Evolutionary conservation across 2,888 invertebrate species (phyloP).

Genomic region (Eilema griseolum): DNA sequence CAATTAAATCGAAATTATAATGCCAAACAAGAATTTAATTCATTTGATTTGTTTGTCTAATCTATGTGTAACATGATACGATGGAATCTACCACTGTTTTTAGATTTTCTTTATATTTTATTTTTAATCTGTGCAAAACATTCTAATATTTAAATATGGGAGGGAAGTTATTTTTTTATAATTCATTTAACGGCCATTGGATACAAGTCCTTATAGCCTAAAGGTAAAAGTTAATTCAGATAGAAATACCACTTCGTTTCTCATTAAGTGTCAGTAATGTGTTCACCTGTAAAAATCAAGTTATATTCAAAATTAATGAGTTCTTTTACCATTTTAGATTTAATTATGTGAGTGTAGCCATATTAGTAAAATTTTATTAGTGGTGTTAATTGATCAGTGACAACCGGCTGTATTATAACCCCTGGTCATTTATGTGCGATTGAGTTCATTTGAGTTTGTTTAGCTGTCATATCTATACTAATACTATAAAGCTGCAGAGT

Average conservation of each 20-base stretch:
- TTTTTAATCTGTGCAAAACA: not conserved
- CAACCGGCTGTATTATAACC: too few relatives aligned
- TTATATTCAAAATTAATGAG: not conserved
- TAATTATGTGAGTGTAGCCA: not conserved
- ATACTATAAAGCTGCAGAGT: too few relatives aligned
- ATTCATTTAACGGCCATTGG: too few relatives aligned
- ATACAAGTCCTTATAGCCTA: too few relatives aligned
- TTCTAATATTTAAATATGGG: not conserved
- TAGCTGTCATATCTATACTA: not conserved
- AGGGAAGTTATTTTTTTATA: too few relatives aligned
- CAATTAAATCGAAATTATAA: not conserved
- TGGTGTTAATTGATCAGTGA: too few relatives aligned
- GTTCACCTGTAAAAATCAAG: not conserved
- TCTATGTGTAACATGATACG: not conserved
- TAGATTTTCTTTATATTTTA: not conserved
- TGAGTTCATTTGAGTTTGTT: too few relatives aligned
- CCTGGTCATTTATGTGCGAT: too few relatives aligned
- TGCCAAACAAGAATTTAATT: not conserved
- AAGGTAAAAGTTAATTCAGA: not conserved
- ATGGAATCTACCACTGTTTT: not conserved
- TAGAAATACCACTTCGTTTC: not conserved
- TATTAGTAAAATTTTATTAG: too few relatives aligned
- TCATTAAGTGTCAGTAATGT: constrained; percentile 10
- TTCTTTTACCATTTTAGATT: not conserved
- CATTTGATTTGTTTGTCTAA: not conserved